phyloP scores from a whole-genome alignment of 2,797 vertebrate genomes.

The Knipowitschia caucasica region DNA sequence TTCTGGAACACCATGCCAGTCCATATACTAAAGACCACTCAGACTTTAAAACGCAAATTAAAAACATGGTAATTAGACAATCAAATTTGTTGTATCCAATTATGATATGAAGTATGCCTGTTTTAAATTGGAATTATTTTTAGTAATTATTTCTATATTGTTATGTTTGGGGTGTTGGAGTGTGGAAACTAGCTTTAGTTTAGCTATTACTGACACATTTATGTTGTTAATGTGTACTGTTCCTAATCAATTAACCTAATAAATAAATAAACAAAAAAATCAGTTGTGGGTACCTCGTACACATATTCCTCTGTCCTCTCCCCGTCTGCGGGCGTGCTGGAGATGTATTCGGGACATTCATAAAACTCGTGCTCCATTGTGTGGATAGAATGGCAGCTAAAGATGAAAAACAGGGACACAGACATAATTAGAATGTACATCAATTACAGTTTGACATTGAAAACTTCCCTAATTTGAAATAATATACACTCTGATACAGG shows the following conservation, averaged over 20 bases:
- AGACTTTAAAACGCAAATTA: too few species aligned
- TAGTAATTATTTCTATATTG: too few species aligned
- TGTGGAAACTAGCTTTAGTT: too few species aligned
- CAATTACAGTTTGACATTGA: constrained; percentile 9
- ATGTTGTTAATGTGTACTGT: too few species aligned
- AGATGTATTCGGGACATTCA: constrained; percentile 90
- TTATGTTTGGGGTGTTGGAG: too few species aligned
- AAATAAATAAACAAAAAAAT: background rate
- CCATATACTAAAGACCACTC: too few species aligned
- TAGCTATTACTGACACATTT: too few species aligned
- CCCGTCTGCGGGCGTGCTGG: constrained; percentile 81
- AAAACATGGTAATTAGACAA: too few species aligned
- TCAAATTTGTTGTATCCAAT: too few species aligned
- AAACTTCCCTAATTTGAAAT: constrained; percentile 10
- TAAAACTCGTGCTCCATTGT: constrained; percentile 91
- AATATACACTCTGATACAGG: constrained; percentile 17
- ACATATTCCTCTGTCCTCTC: constrained; percentile 90
- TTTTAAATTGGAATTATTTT: too few species aligned
- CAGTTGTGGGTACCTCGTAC: constrained; percentile 82
- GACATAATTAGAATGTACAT: background rate
- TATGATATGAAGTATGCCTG: too few species aligned
- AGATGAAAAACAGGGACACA: constrained; percentile 10
- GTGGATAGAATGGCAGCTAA: constrained; percentile 93
- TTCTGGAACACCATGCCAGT: too few species aligned
- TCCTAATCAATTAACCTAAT: background rate